Base-by-base conservation (phyloP, 37 sponge, comb jelly and placozoan genomes). In the Haliclona indistincta region DNA sequence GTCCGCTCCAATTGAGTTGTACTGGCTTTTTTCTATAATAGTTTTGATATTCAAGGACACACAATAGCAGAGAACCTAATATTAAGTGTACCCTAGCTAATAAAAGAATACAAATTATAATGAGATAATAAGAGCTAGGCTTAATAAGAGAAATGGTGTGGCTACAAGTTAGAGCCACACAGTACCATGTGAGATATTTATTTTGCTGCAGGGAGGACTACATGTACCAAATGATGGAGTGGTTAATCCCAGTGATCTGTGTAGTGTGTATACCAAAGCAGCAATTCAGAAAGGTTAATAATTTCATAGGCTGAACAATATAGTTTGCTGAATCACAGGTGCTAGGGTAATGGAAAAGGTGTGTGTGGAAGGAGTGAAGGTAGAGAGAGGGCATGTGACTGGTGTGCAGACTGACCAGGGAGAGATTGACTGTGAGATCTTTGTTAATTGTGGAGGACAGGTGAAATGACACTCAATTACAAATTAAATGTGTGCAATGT, bases 371-470 rank as follows among this genome's bases (percentile, higher is more conserved):
- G 63, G 75, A 29, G 72, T 90, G 72, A 38, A 80, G 47, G 77
- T 74, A 61, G 45, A 75, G 62, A 63, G 64, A 44, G 67, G 68
- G 61, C 55, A 72, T 44, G 89, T 93, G 56, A 45, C 76, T 60
- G 90, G 87, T 33, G 87, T 93, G 32, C 60, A 49, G 58, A 93
- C 94, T 28, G 63, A 78, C 64, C 47, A 56, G 35, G 94, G 94
- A 35, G 17, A 51, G 37, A 82, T 93, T 51, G 63, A 85, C 55
- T 89, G 91, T 65, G 85, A 85, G 42, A 64, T 78, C 32, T 81
- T 93, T 35, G 74, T 94, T 63, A 90, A 90, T 79, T 90, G 92
- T 63, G 76, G 82, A 20, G 95, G 95, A 63, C 85, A 67, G 83
- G 89, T 93, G 37, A 68, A 71, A 11, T 20, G 4, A 19, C 23